These are phyloP conservation scores for Periophthalmus modestus DNA, from an alignment of 2,113 vertebrate genomes.

Conservation along the genomic window DNA sequence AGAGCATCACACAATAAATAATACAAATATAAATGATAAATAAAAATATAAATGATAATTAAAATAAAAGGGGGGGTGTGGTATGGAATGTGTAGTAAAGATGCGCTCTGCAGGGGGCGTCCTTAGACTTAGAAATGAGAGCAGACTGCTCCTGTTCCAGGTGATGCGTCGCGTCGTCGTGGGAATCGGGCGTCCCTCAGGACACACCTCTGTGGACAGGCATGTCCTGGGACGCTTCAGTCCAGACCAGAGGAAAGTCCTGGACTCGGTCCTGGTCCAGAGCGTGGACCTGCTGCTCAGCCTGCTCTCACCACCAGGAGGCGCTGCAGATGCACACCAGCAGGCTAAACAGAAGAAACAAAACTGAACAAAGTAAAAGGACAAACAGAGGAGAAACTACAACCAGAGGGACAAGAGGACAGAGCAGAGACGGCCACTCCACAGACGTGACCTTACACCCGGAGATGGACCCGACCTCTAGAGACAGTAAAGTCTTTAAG, in stretches of 20 bases:
- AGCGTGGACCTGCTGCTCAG: constrained; percentile 79
- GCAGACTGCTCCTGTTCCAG: constrained; percentile 55
- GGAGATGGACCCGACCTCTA: too few relatives aligned
- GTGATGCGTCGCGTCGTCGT: constrained; percentile 82
- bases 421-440: not conserved
- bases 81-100: too few relatives aligned
- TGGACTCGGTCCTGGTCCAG: constrained; percentile 77
- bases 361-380: too few relatives aligned
- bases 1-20: too few relatives aligned
- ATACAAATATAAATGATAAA: too few relatives aligned
- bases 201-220: constrained; percentile 65
- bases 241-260: constrained; percentile 69
- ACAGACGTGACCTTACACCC: too few relatives aligned
- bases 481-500: too few relatives aligned
- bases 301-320: constrained; percentile 74
- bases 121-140: too few relatives aligned
- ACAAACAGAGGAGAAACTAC: not conserved
- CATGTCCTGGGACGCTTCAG: constrained; percentile 83
- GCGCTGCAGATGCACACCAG: constrained; percentile 9
- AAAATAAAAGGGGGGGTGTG: too few relatives aligned
- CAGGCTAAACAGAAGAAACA: not conserved
- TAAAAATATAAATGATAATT: too few relatives aligned
- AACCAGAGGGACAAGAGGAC: not conserved
- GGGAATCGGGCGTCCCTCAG: constrained; percentile 80
- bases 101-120: too few relatives aligned